Percentiles rank a stretch among this genome's conserved stretches.
Conservation (phyloP, 92 coral and sea anemone species). For the Chrysogorgia sp. region DNA sequence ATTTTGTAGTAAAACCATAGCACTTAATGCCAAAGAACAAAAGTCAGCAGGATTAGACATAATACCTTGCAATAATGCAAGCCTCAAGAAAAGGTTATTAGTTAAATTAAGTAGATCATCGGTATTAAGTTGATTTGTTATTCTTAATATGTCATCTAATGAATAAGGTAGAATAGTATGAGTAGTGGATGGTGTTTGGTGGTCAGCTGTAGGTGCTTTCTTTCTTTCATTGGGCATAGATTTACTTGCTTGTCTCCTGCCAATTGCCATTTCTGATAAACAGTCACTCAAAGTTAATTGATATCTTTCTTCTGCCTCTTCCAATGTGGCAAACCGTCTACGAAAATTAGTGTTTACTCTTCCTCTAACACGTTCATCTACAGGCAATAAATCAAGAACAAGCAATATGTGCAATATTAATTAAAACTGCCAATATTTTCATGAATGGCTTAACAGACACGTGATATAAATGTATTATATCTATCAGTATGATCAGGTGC, state of each 20-base stretch:
- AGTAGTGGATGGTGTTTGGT: too few relatives aligned
- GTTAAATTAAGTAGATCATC: too few relatives aligned
- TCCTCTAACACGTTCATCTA: constrained; percentile 49
- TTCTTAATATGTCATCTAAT: too few relatives aligned
- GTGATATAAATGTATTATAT: too few relatives aligned
- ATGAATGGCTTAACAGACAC: background rate
- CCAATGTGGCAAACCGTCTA: constrained; percentile 19
- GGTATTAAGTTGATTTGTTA: too few relatives aligned
- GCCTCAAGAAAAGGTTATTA: too few relatives aligned
- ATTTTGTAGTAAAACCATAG: too few relatives aligned
- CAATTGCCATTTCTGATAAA: background rate
- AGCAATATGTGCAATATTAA: background rate
- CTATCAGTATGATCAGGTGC: too few relatives aligned
- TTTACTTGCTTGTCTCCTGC: background rate
- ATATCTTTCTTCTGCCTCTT: constrained; percentile 24
- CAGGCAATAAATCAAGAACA: background rate
- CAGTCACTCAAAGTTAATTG: constrained; percentile 24
- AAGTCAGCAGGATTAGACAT: too few relatives aligned
- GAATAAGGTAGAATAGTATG: too few relatives aligned
- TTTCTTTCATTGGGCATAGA: background rate
- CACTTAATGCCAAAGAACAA: too few relatives aligned
- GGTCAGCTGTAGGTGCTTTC: background rate
- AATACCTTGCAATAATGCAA: too few relatives aligned
- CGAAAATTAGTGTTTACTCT: constrained; percentile 32
- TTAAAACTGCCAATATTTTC: background rate